Conservation (phyloP, 2,113 vertebrate species). For the Rhabdomys dilectus region DNA sequence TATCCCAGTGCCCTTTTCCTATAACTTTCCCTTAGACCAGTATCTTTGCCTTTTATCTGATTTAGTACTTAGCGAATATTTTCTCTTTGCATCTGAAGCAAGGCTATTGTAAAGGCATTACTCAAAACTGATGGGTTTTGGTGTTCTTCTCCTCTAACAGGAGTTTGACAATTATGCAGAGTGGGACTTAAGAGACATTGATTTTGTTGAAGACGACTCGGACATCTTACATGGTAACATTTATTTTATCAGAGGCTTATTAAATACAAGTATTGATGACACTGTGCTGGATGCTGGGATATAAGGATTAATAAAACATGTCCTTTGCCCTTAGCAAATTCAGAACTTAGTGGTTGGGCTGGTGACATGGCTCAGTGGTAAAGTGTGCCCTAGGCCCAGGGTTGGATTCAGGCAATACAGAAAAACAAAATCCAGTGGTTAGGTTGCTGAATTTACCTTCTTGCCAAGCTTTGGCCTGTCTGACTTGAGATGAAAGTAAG, state of each 20-base stretch:
- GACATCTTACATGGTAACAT: conserved; percentile 95
- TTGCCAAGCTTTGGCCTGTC: neutral
- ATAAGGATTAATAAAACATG: conserved; percentile 37
- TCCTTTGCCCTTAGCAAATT: neutral
- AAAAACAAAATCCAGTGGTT: conserved; percentile 14
- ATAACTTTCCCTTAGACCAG: neutral
- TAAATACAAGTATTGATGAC: conserved; percentile 5
- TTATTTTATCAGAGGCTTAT: conserved; percentile 78
- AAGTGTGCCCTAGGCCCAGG: neutral
- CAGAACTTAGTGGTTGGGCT: neutral
- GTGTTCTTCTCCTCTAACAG: conserved; percentile 84
- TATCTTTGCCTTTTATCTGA: conserved; percentile 6
- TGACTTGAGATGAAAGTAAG: conserved; percentile 6
- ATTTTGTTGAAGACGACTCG: conserved; percentile 99
- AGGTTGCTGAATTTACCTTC: neutral
- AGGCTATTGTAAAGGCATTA: conserved; percentile 44
- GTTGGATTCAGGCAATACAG: neutral
- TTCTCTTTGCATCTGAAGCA: conserved; percentile 50
- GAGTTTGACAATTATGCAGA: conserved; percentile 99
- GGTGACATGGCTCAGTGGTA: neutral
- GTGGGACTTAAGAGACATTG: conserved; percentile 99
- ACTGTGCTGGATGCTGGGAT: neutral
- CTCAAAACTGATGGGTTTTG: conserved; percentile 59
- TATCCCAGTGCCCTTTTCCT: conserved; percentile 54
- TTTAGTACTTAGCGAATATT: conserved; percentile 24